Percentiles rank a stretch among this genome's conserved stretches.
phyloP scores from a whole-genome alignment of 2,797 vertebrate genomes.

The Antrozous pallidus region DNA sequence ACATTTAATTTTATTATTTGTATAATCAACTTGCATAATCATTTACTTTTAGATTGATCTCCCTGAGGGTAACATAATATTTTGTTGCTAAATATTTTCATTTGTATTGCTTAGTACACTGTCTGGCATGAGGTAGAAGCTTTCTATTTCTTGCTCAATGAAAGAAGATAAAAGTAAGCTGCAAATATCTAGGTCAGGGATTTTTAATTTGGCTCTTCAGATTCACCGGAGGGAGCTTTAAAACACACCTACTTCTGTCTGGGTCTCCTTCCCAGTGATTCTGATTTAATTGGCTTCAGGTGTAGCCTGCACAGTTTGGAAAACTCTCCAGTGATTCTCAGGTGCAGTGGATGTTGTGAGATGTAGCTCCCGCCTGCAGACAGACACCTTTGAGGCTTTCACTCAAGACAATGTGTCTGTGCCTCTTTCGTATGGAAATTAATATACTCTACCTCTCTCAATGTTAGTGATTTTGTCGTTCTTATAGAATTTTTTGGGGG shows the following conservation, averaged over 20 bases:
- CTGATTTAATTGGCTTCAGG: neutral
- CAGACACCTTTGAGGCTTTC: neutral
- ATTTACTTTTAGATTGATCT: neutral
- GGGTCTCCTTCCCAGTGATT: neutral
- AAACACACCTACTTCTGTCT: neutral
- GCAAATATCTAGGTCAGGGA: constrained; percentile 24
- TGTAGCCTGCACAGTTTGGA: neutral
- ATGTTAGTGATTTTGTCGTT: neutral
- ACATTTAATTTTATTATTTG: neutral
- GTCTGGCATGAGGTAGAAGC: neutral
- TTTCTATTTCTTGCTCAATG: neutral
- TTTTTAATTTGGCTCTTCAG: constrained; percentile 11
- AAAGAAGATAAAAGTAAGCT: neutral
- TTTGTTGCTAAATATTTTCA: neutral
- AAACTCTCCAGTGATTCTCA: neutral
- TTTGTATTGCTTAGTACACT: neutral
- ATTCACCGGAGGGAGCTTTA: neutral
- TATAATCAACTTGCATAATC: neutral
- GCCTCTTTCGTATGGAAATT: neutral
- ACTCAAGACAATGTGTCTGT: neutral
- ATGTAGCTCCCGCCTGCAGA: neutral
- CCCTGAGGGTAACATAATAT: neutral
- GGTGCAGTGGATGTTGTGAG: neutral
- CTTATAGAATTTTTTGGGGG: neutral
- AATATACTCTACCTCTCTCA: neutral